Base-by-base conservation (phyloP, 2,888 invertebrate genomes). In the Plebejus argus region DNA sequence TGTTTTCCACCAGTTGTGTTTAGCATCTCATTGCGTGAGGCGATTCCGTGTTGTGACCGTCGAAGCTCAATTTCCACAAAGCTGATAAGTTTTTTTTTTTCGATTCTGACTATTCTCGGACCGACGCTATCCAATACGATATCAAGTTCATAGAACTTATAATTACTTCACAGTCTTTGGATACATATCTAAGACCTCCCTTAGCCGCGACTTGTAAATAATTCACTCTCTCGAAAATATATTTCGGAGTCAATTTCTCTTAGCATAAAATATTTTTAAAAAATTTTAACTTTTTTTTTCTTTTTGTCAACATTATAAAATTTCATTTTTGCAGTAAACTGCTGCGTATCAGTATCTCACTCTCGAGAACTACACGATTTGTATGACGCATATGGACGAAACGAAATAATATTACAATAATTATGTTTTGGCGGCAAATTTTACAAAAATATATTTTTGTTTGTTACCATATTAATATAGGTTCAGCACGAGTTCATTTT, bases 91-190 rank as follows among this genome's bases (percentile, higher is more conserved):
- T 85, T 83, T 82, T 88, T 82, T 88, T 82, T 86, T 89, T 89
- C 86, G 86, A 86, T 84, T 89, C 90, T 92, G 91, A 91, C 90
- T 89, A 89, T 87, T 86, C 87, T 89, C 89, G 89, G 87, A 87
- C 89, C 90, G 89, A 87, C 91, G 90, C 90, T 82, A 80, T 77
- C 66, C 66, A 28, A 66, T 66, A 83, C 89, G 85, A 89, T 53
- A 53, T 86, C 82, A 87, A 91, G 92, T 91, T 92, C 91, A 90
- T 88, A 86, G 91, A 92, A 91, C 92, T 88, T 84, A 90, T 91
- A 86, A 91, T 91, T 91, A 94, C 89, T 90, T 92, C 92, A 89
- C 93, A 93, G 93, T 93, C 93, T 94, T 94, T 94, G 93, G 93
- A 93, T 91, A 92, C 84, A 81, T 89, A 89, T 93, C 93, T 93